Conservation (phyloP, 2,797 vertebrate species). For the Harpagifer antarcticus region DNA sequence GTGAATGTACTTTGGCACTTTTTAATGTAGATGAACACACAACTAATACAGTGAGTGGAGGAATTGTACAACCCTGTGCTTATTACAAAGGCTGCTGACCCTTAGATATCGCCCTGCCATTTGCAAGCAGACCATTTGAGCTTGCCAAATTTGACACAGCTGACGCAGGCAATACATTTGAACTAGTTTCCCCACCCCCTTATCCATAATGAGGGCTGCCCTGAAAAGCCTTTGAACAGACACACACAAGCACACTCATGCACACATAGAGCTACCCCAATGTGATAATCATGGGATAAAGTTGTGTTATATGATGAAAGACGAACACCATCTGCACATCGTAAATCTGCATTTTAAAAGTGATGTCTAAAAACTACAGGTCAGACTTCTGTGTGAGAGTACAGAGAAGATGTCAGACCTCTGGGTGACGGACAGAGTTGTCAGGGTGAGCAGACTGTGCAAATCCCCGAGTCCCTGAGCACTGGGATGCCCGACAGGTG, state of each 20-base stretch:
- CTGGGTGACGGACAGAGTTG: slow-evolving; percentile 52
- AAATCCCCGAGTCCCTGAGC: slow-evolving; percentile 60
- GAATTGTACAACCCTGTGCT: slow-evolving; percentile 69
- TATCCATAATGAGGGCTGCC: slow-evolving; percentile 78
- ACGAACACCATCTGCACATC: slow-evolving; percentile 3
- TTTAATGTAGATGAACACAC: slow-evolving; percentile 18
- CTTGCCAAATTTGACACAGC: slow-evolving; percentile 89
- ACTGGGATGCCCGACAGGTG: slow-evolving; percentile 62
- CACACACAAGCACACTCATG: slow-evolving; percentile 49
- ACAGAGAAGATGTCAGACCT: slow-evolving; percentile 26
- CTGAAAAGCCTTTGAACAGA: slow-evolving; percentile 69
- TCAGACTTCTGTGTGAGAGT: slow-evolving; percentile 6
- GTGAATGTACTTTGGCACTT: slow-evolving; percentile 9
- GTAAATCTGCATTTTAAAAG: slow-evolving; percentile 23
- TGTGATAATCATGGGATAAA: slow-evolving; percentile 35
- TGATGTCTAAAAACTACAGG: slow-evolving; percentile 2
- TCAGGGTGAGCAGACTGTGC: slow-evolving; percentile 66
- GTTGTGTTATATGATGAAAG: slow-evolving; percentile 10
- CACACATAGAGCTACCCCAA: slow-evolving; percentile 33
- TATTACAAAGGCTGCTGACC: slow-evolving; percentile 79
- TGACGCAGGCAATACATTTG: slow-evolving; percentile 88
- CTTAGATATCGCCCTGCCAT: slow-evolving; percentile 82
- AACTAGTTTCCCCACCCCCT: slow-evolving; percentile 84
- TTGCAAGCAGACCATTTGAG: slow-evolving; percentile 89
- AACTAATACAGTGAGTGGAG: slow-evolving; percentile 10